Base-by-base conservation (phyloP, 2,113 vertebrate species). In the Potamarius usumacintae region DNA sequence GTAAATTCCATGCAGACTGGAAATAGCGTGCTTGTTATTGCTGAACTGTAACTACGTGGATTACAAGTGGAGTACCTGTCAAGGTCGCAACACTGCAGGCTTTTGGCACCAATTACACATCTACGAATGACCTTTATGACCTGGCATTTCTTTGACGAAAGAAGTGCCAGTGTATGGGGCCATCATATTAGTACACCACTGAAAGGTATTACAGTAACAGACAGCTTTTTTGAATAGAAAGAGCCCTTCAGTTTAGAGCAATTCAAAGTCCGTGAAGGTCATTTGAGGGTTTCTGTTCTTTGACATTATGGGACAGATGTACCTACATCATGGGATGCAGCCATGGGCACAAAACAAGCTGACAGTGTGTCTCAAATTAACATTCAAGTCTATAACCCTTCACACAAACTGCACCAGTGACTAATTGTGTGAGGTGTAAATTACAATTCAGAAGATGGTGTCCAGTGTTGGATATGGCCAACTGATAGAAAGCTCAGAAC, bases 91-190 rank as follows among this genome's bases (percentile, higher is more conserved):
- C 25, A 30, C 15, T 63, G 55, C 52, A 34, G 20, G 50, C 30
- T 6, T 67, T 14, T 4, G 67, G 18, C 58, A 57, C 69, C 42
- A 78, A 86, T 84, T 42, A 83, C 34, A 42, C n/a, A 53, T 65
- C 80, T 63, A 89, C 10, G 12, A 62, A 55, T 71, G 62, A 55
- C 57, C 72, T 34, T 22, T 57, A 76, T 78, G 48, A 86, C 52
- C 52, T 34, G 11, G 7, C 55, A n/a, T 60, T 76, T 50, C 11
- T 62, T 27, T 9, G 57, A 30, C 30, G 50, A n/a, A 12, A 69
- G 20, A 15, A 11, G 18, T 63, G 50, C 79, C 10, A 25, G 2
- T 57, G 84, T 55, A 18, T 62, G 11, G 14, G 15, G 58, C 10
- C 27, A 22, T 69, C 60, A 42, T 18, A 76, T n/a, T 76, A 74